Base-by-base conservation (phyloP, 2,113 vertebrate species). In the Bothrops jararaca region DNA sequence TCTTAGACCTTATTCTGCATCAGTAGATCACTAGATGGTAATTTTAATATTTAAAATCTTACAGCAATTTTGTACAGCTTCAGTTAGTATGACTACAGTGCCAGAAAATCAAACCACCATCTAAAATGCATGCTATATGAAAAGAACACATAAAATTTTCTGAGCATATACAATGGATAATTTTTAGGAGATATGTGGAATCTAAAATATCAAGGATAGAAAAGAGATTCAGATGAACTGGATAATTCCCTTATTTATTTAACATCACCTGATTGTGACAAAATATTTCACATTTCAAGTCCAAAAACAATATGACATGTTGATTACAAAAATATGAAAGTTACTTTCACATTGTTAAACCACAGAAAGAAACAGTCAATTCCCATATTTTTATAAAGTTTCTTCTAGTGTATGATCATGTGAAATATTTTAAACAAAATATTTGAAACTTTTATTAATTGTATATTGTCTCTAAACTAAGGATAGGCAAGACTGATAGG, bases 251-350 rank as follows among this genome's bases (percentile, higher is more conserved):
- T 88, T 4, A 57, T 50, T 88, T 69, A 15, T 69, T 69, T 94
- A 48, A 86, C 45, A 29, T 42, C 26, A 48, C 91, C 23, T n/a
- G 39, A 24, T 74, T 95, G 94, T 94, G 86, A 88, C n/a, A 85
- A 0, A 0, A 86, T 86, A 85, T 90, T 95, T 42, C 91, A 52
- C 92, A 91, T 88, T 88, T 45, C 54, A 74, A 42, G 22, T 52
- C 45, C 86, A 88, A 42, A 52, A 93, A 7, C 88, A 91, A 45
- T 0, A 1, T 92, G 52, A 85, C 92, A 91, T 87, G 85, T 6
- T 92, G n/a, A 54, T 94, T 74, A 87, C 12, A 89, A 42, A 6
- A 15, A 9, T 34, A 20, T 74, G 56, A 24, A 90, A 85, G 92
- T 22, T 50, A 54, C 69, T 95, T 89, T 92, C 89, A 54, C 0